These are phyloP conservation scores for Callaeas wilsoni DNA, from an alignment of 2,113 vertebrate species.

Conservation along the genomic window DNA sequence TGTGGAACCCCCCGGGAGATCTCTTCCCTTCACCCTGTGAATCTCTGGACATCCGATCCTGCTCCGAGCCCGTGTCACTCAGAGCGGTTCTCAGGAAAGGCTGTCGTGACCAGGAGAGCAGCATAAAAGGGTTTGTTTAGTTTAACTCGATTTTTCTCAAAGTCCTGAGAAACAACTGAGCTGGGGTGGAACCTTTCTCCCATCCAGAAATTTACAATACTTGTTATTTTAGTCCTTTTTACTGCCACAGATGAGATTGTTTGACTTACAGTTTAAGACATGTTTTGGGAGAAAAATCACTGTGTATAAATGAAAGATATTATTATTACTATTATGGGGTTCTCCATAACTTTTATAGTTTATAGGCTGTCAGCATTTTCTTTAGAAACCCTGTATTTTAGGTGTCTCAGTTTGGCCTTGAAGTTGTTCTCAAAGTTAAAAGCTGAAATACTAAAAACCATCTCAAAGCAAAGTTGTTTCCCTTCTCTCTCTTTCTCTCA, in stretches of 20 bases:
- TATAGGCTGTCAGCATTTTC: constrained; percentile 11
- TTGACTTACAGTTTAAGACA: not conserved
- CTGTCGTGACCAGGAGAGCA: not conserved
- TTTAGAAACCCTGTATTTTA: constrained; percentile 33
- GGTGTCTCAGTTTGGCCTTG: not conserved
- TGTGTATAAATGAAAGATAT: constrained; percentile 3
- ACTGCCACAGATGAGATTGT: not conserved
- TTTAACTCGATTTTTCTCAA: not conserved
- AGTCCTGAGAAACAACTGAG: not conserved
- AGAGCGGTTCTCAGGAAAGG: not conserved
- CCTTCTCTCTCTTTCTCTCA: not conserved
- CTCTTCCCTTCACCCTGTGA: not conserved
- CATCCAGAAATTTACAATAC: not conserved
- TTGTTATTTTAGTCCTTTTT: not conserved
- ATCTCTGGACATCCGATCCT: not conserved
- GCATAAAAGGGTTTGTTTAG: not conserved
- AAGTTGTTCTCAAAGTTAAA: not conserved
- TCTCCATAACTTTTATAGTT: constrained; percentile 4
- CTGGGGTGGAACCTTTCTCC: not conserved
- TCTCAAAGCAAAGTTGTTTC: not conserved
- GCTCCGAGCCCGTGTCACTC: accelerated
- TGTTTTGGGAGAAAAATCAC: not conserved
- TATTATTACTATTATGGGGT: constrained; percentile 35
- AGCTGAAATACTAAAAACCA: not conserved
- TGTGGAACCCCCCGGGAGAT: not conserved